Evolutionary conservation across 2,888 invertebrate genomes (phyloP), one percentile per base, ranked within the genome.

Genomic region (Apamea monoglypha): DNA sequence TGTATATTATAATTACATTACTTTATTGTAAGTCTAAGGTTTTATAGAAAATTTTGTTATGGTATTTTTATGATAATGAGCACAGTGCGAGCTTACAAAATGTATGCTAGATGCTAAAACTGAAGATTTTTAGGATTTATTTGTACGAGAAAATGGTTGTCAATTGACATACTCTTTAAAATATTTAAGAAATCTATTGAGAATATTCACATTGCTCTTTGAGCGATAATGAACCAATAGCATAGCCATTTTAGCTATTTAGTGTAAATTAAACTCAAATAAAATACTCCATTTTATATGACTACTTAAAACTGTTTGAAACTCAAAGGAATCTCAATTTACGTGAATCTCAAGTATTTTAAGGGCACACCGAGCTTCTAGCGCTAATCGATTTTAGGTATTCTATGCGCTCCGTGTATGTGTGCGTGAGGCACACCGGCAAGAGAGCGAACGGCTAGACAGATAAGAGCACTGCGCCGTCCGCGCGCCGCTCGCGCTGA

Each of bases 301-400:
- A 61, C 4, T 68, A 72, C n/a, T n/a, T 61, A 25, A 67, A 63
- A 70, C 40, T 50, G 14, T 73, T 50, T 50, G 14, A 53, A 79
- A 61, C 64, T 74, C 61, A 8, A 74, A 36, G 0, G 78, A 71
- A 87, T 74, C 72, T 84, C 70, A 83, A 85, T 81, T 86, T 72
- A 88, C 63, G 16, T 74, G 87, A 91, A 91, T 90, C 89, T 91
- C 90, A 87, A 85, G n/a, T 88, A 87, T 80, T 78, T 72, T 81
- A n/a, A n/a, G n/a, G n/a, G n/a, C n/a, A n/a, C n/a, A n/a, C n/a
- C n/a, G n/a, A n/a, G n/a, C n/a, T n/a, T n/a, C n/a, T n/a, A n/a
- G n/a, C n/a, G n/a, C n/a, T n/a, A n/a, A n/a, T n/a, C n/a, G n/a
- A n/a, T n/a, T n/a, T n/a, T n/a, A n/a, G n/a, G n/a, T n/a, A n/a